phyloP scores from a whole-genome alignment of 2,888 invertebrate genomes.

The Hemaris fuciformis region DNA sequence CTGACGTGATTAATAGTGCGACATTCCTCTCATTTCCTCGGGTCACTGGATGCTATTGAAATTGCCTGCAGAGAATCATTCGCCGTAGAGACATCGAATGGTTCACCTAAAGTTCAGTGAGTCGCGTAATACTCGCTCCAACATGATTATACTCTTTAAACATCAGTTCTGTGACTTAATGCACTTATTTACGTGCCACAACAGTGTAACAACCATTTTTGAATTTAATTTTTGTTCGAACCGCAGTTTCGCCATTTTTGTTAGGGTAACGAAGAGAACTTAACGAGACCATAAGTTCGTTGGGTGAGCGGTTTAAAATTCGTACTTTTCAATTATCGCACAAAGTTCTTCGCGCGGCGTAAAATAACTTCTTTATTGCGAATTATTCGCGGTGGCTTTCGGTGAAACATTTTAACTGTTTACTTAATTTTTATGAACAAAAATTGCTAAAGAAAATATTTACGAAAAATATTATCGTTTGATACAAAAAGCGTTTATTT shows the following conservation, averaged over 20 bases:
- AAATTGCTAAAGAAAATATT: not conserved
- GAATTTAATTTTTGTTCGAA: conserved; percentile 44
- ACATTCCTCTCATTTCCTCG: conserved; percentile 22
- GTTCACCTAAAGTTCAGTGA: conserved; percentile 48
- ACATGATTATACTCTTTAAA: conserved; percentile 52
- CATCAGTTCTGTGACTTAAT: conserved; percentile 46
- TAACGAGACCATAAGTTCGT: conserved; percentile 42
- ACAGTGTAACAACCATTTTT: conserved; percentile 39
- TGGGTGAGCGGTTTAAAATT: conserved; percentile 42
- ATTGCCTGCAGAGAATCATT: conserved; percentile 37
- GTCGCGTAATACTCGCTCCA: conserved; percentile 48
- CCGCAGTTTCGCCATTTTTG: conserved; percentile 53
- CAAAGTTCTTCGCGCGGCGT: conserved; percentile 49
- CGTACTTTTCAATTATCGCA: conserved; percentile 63
- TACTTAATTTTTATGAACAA: conserved; percentile 30
- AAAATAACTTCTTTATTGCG: conserved; percentile 57
- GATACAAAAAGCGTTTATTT: not conserved
- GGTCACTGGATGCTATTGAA: conserved; percentile 39
- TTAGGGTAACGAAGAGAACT: conserved; percentile 56
- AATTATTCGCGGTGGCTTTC: conserved; percentile 50
- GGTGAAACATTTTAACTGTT: conserved; percentile 41
- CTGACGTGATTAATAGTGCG: not conserved
- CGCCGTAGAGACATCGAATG: conserved; percentile 31
- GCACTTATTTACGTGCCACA: conserved; percentile 46
- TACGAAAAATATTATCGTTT: not conserved